Conservation (phyloP, 2,797 vertebrate genomes). For the Odontamblyopus lacepedii region DNA sequence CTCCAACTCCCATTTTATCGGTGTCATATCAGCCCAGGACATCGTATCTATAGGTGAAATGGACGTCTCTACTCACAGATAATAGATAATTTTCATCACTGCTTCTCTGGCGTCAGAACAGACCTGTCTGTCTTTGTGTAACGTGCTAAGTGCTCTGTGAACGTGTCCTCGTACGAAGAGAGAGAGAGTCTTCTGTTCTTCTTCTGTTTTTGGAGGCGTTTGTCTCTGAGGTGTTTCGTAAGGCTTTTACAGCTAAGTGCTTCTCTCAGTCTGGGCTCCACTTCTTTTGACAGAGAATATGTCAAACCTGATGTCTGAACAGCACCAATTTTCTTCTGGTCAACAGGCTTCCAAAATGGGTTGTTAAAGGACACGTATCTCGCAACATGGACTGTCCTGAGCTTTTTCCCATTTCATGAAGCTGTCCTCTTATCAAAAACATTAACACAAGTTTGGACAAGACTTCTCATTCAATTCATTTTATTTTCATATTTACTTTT, state of each 20-base stretch:
- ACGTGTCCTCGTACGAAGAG: conserved; percentile 25
- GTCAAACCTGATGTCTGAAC: not conserved
- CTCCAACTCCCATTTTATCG: no score
- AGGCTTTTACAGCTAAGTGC: conserved; percentile 14
- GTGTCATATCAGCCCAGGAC: no score
- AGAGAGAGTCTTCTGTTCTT: not conserved
- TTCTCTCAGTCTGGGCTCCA: not conserved
- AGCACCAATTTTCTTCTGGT: not conserved
- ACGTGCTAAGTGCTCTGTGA: not conserved
- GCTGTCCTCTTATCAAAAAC: no score
- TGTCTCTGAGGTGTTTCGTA: not conserved
- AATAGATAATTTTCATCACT: conserved; percentile 81
- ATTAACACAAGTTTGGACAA: no score
- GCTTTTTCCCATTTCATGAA: no score
- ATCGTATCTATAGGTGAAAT: no score
- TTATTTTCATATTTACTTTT: no score
- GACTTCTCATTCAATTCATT: no score
- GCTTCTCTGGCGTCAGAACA: not conserved
- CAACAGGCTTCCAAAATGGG: not conserved
- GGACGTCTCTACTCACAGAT: conserved; percentile 92
- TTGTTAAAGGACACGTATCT: no score
- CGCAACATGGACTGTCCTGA: no score
- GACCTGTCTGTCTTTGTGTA: no score
- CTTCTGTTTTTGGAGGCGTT: not conserved
- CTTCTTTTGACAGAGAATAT: not conserved